These are phyloP conservation scores for Ditula angustiorana DNA, from an alignment of 2,888 invertebrate genomes.

Conservation along the genomic window DNA sequence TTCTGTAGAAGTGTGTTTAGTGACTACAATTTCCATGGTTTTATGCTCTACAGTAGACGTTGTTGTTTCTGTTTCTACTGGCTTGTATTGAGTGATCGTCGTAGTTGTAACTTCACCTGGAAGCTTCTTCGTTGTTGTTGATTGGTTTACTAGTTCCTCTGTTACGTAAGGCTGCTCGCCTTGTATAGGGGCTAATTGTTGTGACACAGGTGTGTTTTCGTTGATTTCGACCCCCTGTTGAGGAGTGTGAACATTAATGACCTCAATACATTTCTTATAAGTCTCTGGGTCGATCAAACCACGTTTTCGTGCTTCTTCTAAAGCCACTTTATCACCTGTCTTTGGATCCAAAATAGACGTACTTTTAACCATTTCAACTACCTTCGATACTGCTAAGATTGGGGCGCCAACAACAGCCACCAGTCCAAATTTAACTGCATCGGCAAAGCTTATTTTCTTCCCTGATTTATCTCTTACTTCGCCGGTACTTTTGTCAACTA, in stretches of 20 bases:
- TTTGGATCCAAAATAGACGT: slow-evolving; percentile 89
- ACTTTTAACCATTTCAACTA: slow-evolving; percentile 86
- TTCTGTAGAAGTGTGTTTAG: slow-evolving; percentile 42
- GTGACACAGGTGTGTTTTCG: slow-evolving; percentile 40
- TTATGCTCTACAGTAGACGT: slow-evolving; percentile 52
- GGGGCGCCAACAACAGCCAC: slow-evolving; percentile 91
- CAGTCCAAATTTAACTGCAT: slow-evolving; percentile 91
- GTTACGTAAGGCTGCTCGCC: slow-evolving; percentile 41
- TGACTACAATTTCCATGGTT: slow-evolving; percentile 47
- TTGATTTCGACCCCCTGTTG: slow-evolving; percentile 28
- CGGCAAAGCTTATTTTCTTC: slow-evolving; percentile 88
- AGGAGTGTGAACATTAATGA: slow-evolving; percentile 36
- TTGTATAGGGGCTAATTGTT: slow-evolving; percentile 44
- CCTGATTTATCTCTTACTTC: slow-evolving; percentile 88
- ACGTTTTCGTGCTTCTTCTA: slow-evolving; percentile 89
- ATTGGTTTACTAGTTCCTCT: slow-evolving; percentile 45
- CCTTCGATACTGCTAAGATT: slow-evolving; percentile 88
- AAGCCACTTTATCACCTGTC: slow-evolving; percentile 89
- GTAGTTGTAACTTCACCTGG: slow-evolving; percentile 48
- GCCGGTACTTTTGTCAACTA: slow-evolving; percentile 90
- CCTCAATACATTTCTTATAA: slow-evolving; percentile 61
- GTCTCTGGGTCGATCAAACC: slow-evolving; percentile 86
- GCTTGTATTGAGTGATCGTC: slow-evolving; percentile 53
- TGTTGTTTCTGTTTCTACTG: slow-evolving; percentile 51
- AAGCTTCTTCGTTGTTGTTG: slow-evolving; percentile 51